Base-by-base conservation (phyloP, 2,113 vertebrate species). In the Pterocles orientalis region DNA sequence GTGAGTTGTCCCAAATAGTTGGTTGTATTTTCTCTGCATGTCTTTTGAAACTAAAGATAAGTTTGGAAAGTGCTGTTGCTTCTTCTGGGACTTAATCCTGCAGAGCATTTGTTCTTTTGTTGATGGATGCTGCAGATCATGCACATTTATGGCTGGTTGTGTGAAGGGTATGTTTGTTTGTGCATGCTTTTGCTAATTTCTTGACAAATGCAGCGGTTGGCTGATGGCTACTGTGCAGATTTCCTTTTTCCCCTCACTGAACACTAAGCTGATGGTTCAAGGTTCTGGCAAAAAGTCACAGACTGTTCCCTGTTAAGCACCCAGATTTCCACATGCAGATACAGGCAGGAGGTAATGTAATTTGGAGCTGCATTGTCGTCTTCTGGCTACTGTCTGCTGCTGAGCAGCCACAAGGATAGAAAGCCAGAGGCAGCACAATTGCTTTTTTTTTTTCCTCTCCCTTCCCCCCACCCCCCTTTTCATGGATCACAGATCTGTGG, bases 401-500 rank as follows among this genome's bases (percentile, higher is more conserved):
- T 77, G 45, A 65, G 90, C 82, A 90, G 71, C 82, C 56, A 28
- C 26, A 12, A 62, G 39, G 48, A 58, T 34, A 77, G 41, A 77
- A 68, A 88, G 50, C n/a, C 62, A 88, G 75, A 85, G 45, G 66
- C 91, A 89, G 47, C 83, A 88, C 72, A 94, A 23, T 78, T 86
- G 54, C 36, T 14, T 41, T 41, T 41, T 41, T 41, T 41, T 41
- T 39, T 39, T 39, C 11, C 39, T 39, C 39, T 12, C 10, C 39
- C 39, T 12, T 39, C 33, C 34, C 36, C 60, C 13, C 18, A 48
- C 45, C 43, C 18, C 45, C 69, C 51, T 85, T 86, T 95, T 95
- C 92, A 93, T 81, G 92, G 90, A 64, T 93, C 94, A 92, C 88
- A 92, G 92, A 93, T 90, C 94, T 92, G 80, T 95, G 92, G 81